Percentiles rank a stretch among this genome's conserved stretches.
phyloP scores from a whole-genome alignment of 1,140 invertebrate species.

The Bombus huntii region DNA sequence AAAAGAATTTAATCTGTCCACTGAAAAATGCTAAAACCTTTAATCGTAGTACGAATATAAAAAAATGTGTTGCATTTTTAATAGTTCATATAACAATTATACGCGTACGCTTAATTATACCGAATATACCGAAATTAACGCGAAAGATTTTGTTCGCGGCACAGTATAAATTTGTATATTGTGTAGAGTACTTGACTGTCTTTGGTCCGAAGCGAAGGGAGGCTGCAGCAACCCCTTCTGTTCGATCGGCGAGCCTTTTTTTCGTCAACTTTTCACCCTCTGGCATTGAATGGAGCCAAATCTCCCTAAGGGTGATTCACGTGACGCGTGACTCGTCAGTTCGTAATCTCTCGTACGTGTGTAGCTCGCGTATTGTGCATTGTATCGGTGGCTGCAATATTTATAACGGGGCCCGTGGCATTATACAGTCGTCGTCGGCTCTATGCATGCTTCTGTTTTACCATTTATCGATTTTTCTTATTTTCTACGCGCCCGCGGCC shows the following conservation, averaged over 20 bases:
- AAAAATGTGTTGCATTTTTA: background rate
- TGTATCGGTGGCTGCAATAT: constrained; percentile 35
- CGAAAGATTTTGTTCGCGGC: background rate
- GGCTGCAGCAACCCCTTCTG: constrained; percentile 48
- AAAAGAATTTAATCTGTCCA: too few species aligned
- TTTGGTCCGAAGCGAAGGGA: background rate
- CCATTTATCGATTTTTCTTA: constrained; percentile 23
- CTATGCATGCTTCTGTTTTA: constrained; percentile 15
- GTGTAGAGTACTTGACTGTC: background rate
- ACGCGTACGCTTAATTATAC: background rate
- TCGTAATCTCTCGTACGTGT: constrained; percentile 2
- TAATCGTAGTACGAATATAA: too few species aligned
- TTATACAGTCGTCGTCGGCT: constrained; percentile 8
- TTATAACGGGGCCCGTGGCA: constrained; percentile 1
- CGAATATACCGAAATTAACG: background rate
- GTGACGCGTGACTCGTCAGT: constrained; percentile 41
- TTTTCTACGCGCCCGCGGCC: background rate
- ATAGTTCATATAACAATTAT: background rate
- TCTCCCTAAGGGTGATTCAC: constrained; percentile 64
- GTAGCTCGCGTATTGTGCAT: constrained; percentile 21
- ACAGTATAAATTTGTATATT: background rate
- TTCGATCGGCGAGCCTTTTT: constrained; percentile 27
- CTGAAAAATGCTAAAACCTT: too few species aligned
- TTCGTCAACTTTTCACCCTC: constrained; percentile 41
- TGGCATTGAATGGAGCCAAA: constrained; percentile 38